Conservation (phyloP, 1,140 invertebrate genomes). For the Zophobas atratus region DNA sequence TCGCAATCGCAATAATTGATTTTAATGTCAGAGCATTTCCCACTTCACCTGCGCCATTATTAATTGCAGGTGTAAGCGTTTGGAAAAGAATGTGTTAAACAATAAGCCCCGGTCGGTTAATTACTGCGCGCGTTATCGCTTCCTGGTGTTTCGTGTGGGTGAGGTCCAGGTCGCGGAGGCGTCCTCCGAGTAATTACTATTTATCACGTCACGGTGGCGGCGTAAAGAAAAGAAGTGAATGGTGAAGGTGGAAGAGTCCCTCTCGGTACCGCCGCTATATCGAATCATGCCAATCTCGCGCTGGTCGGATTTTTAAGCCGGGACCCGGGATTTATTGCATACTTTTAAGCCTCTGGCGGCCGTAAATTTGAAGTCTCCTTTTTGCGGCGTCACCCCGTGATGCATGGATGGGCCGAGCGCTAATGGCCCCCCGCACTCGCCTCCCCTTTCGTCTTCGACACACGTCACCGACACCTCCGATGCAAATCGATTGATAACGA, state of each 20-base stretch:
- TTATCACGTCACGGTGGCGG: conserved; percentile 33
- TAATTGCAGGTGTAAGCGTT: conserved; percentile 14
- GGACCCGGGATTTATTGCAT: conserved; percentile 61
- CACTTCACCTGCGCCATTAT: background rate
- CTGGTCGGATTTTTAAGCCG: conserved; percentile 61
- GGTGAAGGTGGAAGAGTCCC: conserved; percentile 31
- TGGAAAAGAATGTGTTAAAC: conserved; percentile 21
- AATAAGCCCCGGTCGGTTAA: conserved; percentile 33
- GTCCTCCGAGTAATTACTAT: conserved; percentile 41
- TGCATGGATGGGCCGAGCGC: conserved; percentile 57
- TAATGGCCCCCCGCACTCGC: conserved; percentile 52
- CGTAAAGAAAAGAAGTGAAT: conserved; percentile 28
- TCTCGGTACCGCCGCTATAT: conserved; percentile 49
- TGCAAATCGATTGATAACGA: conserved; percentile 43
- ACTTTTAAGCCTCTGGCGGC: conserved; percentile 62
- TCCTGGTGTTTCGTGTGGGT: conserved; percentile 42
- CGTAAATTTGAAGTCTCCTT: conserved; percentile 61
- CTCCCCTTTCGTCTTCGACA: conserved; percentile 41
- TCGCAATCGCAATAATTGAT: too few species aligned
- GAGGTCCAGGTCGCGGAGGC: conserved; percentile 44
- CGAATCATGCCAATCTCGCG: conserved; percentile 59
- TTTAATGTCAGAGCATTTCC: background rate
- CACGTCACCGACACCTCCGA: conserved; percentile 38
- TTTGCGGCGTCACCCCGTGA: conserved; percentile 59
- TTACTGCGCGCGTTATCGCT: conserved; percentile 35